Percentiles rank a stretch among this genome's conserved stretches.
phyloP scores from a whole-genome alignment of 2,797 vertebrate genomes.

The Cheirogaleus major region DNA sequence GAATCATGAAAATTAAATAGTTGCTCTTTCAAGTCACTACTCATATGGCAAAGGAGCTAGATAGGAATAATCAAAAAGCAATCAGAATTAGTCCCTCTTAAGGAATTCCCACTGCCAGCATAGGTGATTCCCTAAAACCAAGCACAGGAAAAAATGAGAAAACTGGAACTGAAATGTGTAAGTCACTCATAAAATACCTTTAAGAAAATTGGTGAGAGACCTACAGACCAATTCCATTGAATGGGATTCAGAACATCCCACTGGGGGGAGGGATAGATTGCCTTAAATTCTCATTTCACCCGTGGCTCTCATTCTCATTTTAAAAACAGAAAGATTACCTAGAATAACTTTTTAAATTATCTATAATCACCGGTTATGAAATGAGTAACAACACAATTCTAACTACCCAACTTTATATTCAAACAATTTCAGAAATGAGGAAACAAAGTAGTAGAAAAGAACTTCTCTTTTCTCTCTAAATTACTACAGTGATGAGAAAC shows the following conservation, averaged over 20 bases:
- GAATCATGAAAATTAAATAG: not conserved
- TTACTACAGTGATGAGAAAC: not conserved
- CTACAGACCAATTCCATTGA: not conserved
- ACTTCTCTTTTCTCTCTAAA: not conserved
- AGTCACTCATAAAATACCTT: not conserved
- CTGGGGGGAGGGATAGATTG: rapidly evolving
- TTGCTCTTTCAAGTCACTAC: not conserved
- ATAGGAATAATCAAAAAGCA: not conserved
- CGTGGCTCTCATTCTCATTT: not conserved
- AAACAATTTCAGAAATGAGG: constrained; percentile 40
- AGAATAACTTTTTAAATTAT: not conserved
- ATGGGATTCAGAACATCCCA: not conserved
- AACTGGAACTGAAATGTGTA: not conserved
- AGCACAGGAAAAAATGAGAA: not conserved
- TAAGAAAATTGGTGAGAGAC: not conserved
- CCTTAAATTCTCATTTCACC: not conserved
- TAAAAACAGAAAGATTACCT: not conserved
- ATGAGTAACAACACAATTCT: constrained; percentile 8
- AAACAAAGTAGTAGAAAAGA: not conserved
- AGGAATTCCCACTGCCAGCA: not conserved
- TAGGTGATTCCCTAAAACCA: not conserved
- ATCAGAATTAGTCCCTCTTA: not conserved
- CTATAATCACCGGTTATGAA: not conserved
- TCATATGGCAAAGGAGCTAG: not conserved
- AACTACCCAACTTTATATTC: not conserved